Percentiles rank a stretch among this genome's conserved stretches.
These are phyloP conservation scores for Meloidogyne hapla DNA, from an alignment of 1,140 invertebrate genomes.

Conservation along the genomic window DNA sequence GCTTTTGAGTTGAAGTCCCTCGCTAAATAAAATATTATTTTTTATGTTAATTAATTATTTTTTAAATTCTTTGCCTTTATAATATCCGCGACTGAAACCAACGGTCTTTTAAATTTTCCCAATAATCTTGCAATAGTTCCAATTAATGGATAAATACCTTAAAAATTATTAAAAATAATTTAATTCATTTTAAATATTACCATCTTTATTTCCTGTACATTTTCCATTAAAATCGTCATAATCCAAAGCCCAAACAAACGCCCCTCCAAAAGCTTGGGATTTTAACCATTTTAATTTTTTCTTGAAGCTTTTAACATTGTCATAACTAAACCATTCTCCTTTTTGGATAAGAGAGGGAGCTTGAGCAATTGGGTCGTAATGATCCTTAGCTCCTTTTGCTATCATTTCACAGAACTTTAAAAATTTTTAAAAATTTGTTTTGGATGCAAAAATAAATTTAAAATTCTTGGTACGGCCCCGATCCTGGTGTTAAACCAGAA, in stretches of 20 bases:
- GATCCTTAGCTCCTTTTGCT: slow-evolving; percentile 76
- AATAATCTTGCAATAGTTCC: slow-evolving; percentile 73
- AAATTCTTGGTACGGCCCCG: no score
- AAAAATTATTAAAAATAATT: slow-evolving; percentile 1
- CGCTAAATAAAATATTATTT: no score
- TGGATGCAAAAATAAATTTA: not conserved
- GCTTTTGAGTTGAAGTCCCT: no score
- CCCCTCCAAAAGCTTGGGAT: slow-evolving; percentile 82
- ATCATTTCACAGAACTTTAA: slow-evolving; percentile 79
- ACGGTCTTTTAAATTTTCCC: slow-evolving; percentile 24
- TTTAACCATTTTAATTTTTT: slow-evolving; percentile 84
- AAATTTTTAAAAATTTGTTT: not conserved
- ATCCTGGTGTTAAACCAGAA: no score
- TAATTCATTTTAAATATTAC: not conserved
- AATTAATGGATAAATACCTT: slow-evolving; percentile 83
- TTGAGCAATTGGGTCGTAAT: slow-evolving; percentile 77
- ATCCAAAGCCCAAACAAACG: slow-evolving; percentile 93
- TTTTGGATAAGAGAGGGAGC: slow-evolving; percentile 77
- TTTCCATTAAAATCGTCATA: slow-evolving; percentile 90
- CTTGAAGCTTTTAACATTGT: slow-evolving; percentile 74
- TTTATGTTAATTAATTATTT: not conserved
- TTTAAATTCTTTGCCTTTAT: not conserved
- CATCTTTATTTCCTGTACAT: slow-evolving; percentile 65
- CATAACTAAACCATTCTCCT: slow-evolving; percentile 83
- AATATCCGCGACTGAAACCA: not conserved